These are phyloP conservation scores for Pristionchus fissidentatus DNA, from an alignment of 2,888 invertebrate species.

Conservation along the genomic window DNA sequence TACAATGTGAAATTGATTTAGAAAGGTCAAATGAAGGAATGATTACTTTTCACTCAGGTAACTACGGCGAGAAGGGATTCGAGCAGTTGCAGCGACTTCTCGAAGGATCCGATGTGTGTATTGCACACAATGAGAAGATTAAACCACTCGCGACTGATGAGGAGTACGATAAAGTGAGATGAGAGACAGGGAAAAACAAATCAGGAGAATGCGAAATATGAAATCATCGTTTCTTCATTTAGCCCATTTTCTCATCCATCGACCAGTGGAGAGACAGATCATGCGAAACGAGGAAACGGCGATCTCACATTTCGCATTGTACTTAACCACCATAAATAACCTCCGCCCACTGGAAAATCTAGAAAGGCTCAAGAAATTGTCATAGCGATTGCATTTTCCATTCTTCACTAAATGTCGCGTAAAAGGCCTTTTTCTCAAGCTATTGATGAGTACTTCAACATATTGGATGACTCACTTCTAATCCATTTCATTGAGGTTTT, in stretches of 20 bases:
- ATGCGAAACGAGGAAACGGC: too few species aligned
- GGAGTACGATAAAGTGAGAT: constrained; percentile 62
- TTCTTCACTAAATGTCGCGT: too few species aligned
- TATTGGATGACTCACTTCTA: not conserved
- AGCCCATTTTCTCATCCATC: too few species aligned
- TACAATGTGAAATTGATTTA: not conserved
- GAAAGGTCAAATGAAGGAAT: constrained; percentile 7
- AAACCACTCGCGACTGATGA: constrained; percentile 69
- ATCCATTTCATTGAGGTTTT: constrained; percentile 60
- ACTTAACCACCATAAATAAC: too few species aligned
- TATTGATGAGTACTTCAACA: not conserved
- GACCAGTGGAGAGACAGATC: too few species aligned
- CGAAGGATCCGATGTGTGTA: constrained; percentile 81
- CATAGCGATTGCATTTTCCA: too few species aligned
- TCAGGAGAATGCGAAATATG: too few species aligned
- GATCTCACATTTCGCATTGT: too few species aligned
- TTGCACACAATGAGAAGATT: constrained; percentile 83
- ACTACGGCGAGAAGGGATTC: constrained; percentile 86
- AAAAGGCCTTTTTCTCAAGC: too few species aligned
- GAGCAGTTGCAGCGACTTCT: constrained; percentile 81
- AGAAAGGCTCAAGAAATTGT: not conserved
- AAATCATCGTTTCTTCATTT: too few species aligned
- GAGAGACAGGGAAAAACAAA: not conserved
- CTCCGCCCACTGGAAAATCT: too few species aligned
- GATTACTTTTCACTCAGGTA: constrained; percentile 79